Evolutionary conservation across 2,888 invertebrate genomes (phyloP).

Genomic region (Tinea semifulvella): DNA sequence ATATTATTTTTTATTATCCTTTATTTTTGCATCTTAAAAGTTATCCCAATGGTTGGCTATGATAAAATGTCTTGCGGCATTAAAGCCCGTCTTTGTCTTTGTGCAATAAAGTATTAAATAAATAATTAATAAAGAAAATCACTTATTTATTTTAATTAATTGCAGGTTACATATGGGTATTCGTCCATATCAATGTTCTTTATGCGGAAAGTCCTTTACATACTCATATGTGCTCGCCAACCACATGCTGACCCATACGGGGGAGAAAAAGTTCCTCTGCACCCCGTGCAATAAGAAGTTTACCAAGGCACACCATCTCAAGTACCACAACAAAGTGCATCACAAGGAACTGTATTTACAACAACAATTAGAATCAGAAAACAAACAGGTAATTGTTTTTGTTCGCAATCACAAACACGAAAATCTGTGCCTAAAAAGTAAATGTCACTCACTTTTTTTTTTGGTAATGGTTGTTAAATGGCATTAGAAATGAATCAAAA

Average conservation of each 20-base stretch:
- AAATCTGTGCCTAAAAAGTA: too few relatives aligned
- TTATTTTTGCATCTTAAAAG: too few relatives aligned
- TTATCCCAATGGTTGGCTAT: too few relatives aligned
- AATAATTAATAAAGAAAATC: too few relatives aligned
- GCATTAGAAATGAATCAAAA: too few relatives aligned
- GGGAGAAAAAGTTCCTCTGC: slow-evolving; percentile 62
- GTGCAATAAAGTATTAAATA: too few relatives aligned
- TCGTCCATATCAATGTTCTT: slow-evolving; percentile 56
- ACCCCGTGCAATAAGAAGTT: slow-evolving; percentile 60
- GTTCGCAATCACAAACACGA: too few relatives aligned
- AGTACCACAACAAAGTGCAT: slow-evolving; percentile 64
- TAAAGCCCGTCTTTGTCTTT: too few relatives aligned
- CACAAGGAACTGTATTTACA: slow-evolving; percentile 58
- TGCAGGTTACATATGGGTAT: slow-evolving; percentile 59
- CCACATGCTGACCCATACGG: slow-evolving; percentile 62
- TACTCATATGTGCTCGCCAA: slow-evolving; percentile 61
- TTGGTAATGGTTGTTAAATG: too few relatives aligned
- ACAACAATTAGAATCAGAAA: slow-evolving; percentile 52
- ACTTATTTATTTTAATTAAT: not conserved
- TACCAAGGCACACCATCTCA: slow-evolving; percentile 60
- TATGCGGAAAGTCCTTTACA: slow-evolving; percentile 59
- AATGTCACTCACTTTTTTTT: too few relatives aligned
- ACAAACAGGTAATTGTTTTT: slow-evolving; percentile 37
- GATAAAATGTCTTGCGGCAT: too few relatives aligned
- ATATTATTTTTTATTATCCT: too few relatives aligned